phyloP scores from a whole-genome alignment of 2,888 invertebrate species.

The Dolomedes plantarius region DNA sequence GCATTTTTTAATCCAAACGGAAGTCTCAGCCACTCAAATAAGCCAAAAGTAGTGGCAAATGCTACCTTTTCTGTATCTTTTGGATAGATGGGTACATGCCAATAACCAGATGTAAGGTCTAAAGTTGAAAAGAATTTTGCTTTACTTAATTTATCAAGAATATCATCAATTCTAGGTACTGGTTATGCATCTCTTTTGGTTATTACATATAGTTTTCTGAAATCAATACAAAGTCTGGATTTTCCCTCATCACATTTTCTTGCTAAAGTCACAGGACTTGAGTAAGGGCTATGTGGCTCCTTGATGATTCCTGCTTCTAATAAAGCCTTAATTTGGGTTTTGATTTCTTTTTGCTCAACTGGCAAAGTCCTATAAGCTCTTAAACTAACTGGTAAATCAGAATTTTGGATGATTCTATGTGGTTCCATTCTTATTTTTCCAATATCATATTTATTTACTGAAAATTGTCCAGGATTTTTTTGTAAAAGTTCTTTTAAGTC shows the following conservation, averaged over 20 bases:
- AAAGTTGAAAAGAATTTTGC: background rate
- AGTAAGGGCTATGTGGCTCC: slow-evolving; percentile 53
- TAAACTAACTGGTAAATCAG: slow-evolving; percentile 49
- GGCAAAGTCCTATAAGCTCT: slow-evolving; percentile 53
- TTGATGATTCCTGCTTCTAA: slow-evolving; percentile 58
- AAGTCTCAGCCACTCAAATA: no score
- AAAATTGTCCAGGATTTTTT: background rate
- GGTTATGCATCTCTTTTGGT: slow-evolving; percentile 48
- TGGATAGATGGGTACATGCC: background rate
- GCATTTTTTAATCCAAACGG: no score
- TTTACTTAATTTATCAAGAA: background rate
- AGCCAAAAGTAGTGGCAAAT: no score
- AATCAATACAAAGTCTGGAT: slow-evolving; percentile 71
- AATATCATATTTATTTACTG: slow-evolving; percentile 34
- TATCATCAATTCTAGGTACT: slow-evolving; percentile 52
- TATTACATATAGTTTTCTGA: slow-evolving; percentile 61
- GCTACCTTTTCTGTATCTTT: slow-evolving; percentile 3
- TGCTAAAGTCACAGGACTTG: slow-evolving; percentile 61
- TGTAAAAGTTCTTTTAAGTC: background rate
- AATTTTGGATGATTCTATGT: slow-evolving; percentile 30
- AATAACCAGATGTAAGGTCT: background rate
- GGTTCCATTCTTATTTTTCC: slow-evolving; percentile 38
- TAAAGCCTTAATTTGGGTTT: slow-evolving; percentile 43
- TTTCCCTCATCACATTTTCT: slow-evolving; percentile 63
- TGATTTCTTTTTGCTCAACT: slow-evolving; percentile 40